phyloP scores from a whole-genome alignment of 2,113 vertebrate genomes.

The Nycticorax nycticorax region DNA sequence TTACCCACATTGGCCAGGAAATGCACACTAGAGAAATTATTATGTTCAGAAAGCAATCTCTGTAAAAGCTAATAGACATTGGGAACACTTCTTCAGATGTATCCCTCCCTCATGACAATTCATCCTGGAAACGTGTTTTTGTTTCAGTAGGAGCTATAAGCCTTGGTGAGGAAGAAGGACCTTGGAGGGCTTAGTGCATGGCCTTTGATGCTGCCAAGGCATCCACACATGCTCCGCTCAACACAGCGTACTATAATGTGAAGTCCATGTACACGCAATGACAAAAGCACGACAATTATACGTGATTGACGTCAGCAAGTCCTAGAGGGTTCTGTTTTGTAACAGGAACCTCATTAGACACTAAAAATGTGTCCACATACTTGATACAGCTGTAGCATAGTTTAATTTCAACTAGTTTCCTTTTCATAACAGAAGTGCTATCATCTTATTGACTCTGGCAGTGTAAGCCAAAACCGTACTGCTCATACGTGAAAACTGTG shows the following conservation, averaged over 20 bases:
- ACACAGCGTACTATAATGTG: not conserved
- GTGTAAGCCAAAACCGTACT: not conserved
- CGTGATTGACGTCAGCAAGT: conserved; percentile 18
- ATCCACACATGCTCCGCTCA: not conserved
- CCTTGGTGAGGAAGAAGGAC: not conserved
- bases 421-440: not conserved
- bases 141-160: not conserved
- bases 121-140: not conserved
- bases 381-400: conserved; percentile 41
- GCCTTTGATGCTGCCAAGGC: not conserved
- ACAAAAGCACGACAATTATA: not conserved
- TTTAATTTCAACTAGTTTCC: conserved; percentile 42
- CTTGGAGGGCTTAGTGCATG: not conserved
- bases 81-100: not conserved
- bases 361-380: conserved; percentile 3
- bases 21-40: not conserved
- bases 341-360: conserved; percentile 33
- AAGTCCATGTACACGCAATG: rapidly evolving
- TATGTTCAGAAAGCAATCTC: not conserved
- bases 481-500: not conserved
- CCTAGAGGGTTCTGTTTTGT: conserved; percentile 26
- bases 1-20: not conserved
- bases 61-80: not conserved
- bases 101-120: not conserved
- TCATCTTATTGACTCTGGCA: not conserved